These are phyloP conservation scores for Trichomycterus rosablanca DNA, from an alignment of 2,113 vertebrate species.

Conservation along the genomic window DNA sequence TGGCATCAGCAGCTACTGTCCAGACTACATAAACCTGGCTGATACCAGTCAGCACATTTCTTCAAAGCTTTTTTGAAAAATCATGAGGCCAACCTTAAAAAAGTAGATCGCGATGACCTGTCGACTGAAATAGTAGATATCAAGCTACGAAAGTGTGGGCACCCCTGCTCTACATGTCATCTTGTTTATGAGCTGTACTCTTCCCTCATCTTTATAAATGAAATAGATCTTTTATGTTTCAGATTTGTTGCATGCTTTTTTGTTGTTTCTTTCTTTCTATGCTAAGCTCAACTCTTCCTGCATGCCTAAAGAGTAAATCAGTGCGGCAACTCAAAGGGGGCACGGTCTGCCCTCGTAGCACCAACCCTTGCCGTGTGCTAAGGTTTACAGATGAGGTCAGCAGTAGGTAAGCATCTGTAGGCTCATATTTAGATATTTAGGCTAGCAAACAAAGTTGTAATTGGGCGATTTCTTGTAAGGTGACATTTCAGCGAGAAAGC, in stretches of 20 bases:
- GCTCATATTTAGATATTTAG: neutral
- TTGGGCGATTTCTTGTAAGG: no score
- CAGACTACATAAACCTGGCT: no score
- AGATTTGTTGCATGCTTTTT: slow-evolving; percentile 44
- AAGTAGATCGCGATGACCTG: no score
- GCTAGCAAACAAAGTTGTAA: neutral
- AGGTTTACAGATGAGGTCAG: slow-evolving; percentile 76
- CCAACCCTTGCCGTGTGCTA: slow-evolving; percentile 70
- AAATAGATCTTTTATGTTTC: slow-evolving; percentile 5
- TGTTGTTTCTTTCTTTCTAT: slow-evolving; percentile 29
- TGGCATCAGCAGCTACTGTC: no score
- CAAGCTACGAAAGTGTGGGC: no score
- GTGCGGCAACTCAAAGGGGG: slow-evolving; percentile 72
- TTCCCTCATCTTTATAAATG: neutral
- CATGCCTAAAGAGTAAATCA: slow-evolving; percentile 78
- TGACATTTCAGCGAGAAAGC: no score
- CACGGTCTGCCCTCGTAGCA: slow-evolving; percentile 67
- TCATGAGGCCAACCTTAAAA: no score
- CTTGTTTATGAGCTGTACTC: neutral
- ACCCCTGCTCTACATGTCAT: no score
- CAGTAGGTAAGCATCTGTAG: slow-evolving; percentile 73
- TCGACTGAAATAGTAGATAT: no score
- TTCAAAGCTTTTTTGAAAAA: no score
- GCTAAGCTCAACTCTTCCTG: slow-evolving; percentile 80
- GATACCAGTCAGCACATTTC: no score